phyloP scores from a whole-genome alignment of 1,140 invertebrate species.

The Apis dorsata region DNA sequence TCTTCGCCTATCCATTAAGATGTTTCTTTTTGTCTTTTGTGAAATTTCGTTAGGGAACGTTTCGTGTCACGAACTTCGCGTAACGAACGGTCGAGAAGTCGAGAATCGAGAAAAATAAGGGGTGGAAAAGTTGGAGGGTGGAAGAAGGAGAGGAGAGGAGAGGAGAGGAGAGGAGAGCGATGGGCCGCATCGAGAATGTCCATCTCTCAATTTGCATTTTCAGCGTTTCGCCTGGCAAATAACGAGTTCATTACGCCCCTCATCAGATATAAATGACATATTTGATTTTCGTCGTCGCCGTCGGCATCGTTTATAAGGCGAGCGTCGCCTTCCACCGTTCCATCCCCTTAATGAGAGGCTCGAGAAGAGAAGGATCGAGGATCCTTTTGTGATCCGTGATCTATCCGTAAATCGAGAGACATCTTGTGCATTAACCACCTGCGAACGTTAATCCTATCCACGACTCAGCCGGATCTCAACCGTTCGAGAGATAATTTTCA shows the following conservation, averaged over 20 bases:
- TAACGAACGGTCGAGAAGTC: conserved; percentile 4
- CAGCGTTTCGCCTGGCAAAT: conserved; percentile 72
- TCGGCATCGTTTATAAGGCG: conserved; percentile 34
- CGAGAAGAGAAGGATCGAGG: not conserved
- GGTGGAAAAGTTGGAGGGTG: conserved; percentile 24
- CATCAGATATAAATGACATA: conserved; percentile 75
- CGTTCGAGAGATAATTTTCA: conserved; percentile 4
- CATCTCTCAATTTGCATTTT: conserved; percentile 70
- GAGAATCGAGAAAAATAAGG: conserved; percentile 30
- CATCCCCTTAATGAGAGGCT: conserved; percentile 51
- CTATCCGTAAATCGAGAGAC: conserved; percentile 50
- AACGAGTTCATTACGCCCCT: conserved; percentile 73
- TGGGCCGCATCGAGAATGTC: conserved; percentile 37
- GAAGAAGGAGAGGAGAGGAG: conserved; percentile 25
- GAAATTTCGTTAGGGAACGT: not conserved
- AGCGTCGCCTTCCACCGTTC: not conserved
- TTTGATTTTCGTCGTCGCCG: conserved; percentile 67
- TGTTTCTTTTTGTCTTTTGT: conserved; percentile 15
- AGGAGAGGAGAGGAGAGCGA: conserved; percentile 1
- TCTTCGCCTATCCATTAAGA: not conserved
- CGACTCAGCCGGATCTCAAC: not conserved
- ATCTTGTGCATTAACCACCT: conserved; percentile 47
- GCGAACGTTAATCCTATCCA: conserved; percentile 50
- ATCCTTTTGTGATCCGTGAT: conserved; percentile 54
- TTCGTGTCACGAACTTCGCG: not conserved